Evolutionary conservation across 2,888 invertebrate genomes (phyloP), one percentile per base, ranked within the genome.

Genomic region (Tanypteryx hageni): DNA sequence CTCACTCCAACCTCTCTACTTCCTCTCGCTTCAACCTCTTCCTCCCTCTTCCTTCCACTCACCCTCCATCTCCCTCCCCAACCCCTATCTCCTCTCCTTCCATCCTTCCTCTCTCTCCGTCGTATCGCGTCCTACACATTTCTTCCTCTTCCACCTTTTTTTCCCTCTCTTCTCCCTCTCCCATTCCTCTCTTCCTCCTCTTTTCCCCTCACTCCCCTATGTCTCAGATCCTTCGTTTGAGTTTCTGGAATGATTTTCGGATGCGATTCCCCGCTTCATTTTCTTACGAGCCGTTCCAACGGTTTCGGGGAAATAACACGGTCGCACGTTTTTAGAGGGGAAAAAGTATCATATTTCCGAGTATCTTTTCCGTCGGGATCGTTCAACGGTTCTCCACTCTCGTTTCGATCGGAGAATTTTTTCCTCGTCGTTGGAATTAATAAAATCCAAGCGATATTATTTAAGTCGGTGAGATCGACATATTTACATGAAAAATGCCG

Each of bases 51-150:
- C 9, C 18, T 16, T 31, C 27, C 27, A 31, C 31, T 31, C 94
- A n/a, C 94, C 94, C 94, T 94, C 93, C 93, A n/a, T 61, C 93
- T 94, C 93, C 94, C 93, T 93, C 93, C 93, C 93, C 93, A n/a
- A n/a, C n/a, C n/a, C n/a, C 94, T 93, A 93, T 93, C 93, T 93
- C 89, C 91, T 92, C 81, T 68, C 93, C 93, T 93, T 81, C 27
- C 44, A 68, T 56, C 84, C 92, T 86, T 92, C 92, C 16, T 76
- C 61, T 92, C 93, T 92, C 93, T 92, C n/a, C n/a, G n/a, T n/a
- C n/a, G n/a, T n/a, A n/a, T n/a, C n/a, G n/a, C n/a, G n/a, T n/a
- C n/a, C n/a, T n/a, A n/a, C n/a, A n/a, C n/a, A n/a, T n/a, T n/a
- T n/a, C n/a, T n/a, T n/a, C 93, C 92, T 93, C 93, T n/a, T 44